A percentile compares a stretch with the other conserved stretches of the same genome.
phyloP scores from a whole-genome alignment of 2,113 vertebrate species.

The Brachyhypopomus occidentalis region DNA sequence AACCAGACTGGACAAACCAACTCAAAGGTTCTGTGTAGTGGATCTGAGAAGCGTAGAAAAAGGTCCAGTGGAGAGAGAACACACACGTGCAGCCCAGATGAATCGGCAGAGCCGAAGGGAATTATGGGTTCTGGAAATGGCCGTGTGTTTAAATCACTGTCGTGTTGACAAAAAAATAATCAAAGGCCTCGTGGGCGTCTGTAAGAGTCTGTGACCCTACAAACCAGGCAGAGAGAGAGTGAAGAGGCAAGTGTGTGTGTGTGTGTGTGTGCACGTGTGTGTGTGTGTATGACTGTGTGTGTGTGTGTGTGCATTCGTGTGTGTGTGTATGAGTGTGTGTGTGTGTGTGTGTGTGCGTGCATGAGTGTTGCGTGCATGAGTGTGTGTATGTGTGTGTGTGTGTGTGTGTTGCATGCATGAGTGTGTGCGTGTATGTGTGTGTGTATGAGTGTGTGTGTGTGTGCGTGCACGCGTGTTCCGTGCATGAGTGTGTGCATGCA shows the following conservation, averaged over 20 bases:
- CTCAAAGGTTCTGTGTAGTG: background rate
- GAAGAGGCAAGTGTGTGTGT: background rate
- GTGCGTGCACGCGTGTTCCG: too few species aligned
- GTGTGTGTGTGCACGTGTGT: background rate
- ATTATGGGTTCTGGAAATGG: conserved; percentile 54
- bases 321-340: conserved; percentile 8
- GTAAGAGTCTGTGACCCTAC: conserved; percentile 39
- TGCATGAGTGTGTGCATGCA: too few species aligned
- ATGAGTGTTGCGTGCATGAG: too few species aligned
- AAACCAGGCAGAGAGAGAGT: conserved; percentile 13
- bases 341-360: background rate
- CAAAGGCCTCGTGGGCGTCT: conserved; percentile 53
- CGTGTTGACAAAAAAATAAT: conserved; percentile 55
- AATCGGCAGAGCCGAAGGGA: conserved; percentile 48
- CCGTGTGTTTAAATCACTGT: conserved; percentile 56
- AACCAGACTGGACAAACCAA: background rate
- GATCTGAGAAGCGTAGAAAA: conserved; percentile 31
- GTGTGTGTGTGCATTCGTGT: background rate
- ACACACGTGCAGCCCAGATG: conserved; percentile 61
- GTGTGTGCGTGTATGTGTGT: too few species aligned
- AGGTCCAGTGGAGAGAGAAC: conserved; percentile 32
- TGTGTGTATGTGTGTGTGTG: background rate
- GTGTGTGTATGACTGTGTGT: background rate
- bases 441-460: background rate
- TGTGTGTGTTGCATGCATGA: too few species aligned